Evolutionary conservation across 37 sponge, comb jelly and placozoan genomes (phyloP).

Genomic region (Diacarnus erythraeanus): DNA sequence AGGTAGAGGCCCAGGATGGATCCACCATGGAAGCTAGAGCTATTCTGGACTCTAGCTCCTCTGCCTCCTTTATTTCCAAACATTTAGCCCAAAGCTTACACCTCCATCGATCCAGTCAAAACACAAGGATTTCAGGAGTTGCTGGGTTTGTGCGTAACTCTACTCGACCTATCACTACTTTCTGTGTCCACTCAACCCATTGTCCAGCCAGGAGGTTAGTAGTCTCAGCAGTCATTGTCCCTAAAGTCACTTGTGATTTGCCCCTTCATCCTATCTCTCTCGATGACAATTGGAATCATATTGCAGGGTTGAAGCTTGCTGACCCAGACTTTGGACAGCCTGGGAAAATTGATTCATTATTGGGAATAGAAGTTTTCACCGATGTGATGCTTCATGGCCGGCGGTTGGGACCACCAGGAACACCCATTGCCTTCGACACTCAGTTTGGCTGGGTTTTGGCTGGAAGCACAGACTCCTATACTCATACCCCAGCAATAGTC

Average conservation of each 20-base stretch:
- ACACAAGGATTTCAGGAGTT: background rate
- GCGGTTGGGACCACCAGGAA: too few species aligned
- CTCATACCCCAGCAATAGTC: too few species aligned
- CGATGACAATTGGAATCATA: too few species aligned
- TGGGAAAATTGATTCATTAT: background rate
- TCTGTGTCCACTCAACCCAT: background rate
- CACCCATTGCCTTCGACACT: background rate
- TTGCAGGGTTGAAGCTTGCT: too few species aligned
- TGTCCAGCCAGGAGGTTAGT: background rate
- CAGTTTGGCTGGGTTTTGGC: background rate
- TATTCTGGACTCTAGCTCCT: background rate
- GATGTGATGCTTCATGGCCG: too few species aligned
- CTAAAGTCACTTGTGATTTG: slow-evolving; percentile 2
- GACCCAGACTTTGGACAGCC: too few species aligned
- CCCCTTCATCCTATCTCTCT: slow-evolving; percentile 2
- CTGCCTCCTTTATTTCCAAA: too few species aligned
- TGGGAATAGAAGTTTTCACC: background rate
- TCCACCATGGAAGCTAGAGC: background rate
- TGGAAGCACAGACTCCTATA: too few species aligned
- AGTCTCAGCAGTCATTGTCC: slow-evolving; percentile 21
- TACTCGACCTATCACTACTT: background rate
- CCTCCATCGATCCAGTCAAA: background rate
- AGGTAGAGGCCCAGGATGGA: background rate
- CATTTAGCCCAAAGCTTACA: background rate
- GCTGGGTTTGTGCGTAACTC: too few species aligned